Evolutionary conservation across 2,113 vertebrate species (phyloP), one percentile per base, ranked within the genome.

Genomic region (Echinops telfairi): DNA sequence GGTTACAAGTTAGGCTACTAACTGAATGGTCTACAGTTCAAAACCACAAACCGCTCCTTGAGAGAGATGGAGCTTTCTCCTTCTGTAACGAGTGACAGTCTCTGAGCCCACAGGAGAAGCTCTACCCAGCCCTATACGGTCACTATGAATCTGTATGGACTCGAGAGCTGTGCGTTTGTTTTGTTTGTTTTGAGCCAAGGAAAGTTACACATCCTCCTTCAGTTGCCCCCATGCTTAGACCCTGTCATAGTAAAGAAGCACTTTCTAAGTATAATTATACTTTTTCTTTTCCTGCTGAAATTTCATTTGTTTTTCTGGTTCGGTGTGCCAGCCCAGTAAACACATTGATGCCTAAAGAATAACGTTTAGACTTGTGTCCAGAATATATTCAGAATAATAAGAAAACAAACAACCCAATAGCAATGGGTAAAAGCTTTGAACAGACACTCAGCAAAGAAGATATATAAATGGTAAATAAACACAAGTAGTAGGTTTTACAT

Each of bases 281-380:
- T 87, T 58, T 87, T 91, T 94, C 84, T 58, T 85, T 91, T 93
- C 87, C 92, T 95, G 75, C 43, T 83, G 31, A n/a, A 90, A 70
- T 33, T 84, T 91, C 87, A 86, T 83, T 95, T 83, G 7, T 89
- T 93, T 91, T 94, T 78, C 25, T 94, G 38, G 31, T 88, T 87
- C 79, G 84, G 73, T 19, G 83, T 81, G 71, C 31, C 80, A 92
- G n/a, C 36, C 36, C 94, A 95, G 91, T 62, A 85, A 94, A 84
- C 29, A 17, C 90, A 86, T 85, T 60, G 89, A 70, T 66, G 64
- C 9, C 25, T 66, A 66, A 93, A 78, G 58, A 29, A 66, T 17
- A 88, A 80, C 23, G 29, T 88, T 77, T 58, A 80, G 90, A 86
- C 31, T 77, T 87, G 16, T 6, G 2, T 29, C 47, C 66, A 83